These are phyloP conservation scores for Nephrotoma flavescens DNA, from an alignment of 2,888 invertebrate species.

Conservation along the genomic window DNA sequence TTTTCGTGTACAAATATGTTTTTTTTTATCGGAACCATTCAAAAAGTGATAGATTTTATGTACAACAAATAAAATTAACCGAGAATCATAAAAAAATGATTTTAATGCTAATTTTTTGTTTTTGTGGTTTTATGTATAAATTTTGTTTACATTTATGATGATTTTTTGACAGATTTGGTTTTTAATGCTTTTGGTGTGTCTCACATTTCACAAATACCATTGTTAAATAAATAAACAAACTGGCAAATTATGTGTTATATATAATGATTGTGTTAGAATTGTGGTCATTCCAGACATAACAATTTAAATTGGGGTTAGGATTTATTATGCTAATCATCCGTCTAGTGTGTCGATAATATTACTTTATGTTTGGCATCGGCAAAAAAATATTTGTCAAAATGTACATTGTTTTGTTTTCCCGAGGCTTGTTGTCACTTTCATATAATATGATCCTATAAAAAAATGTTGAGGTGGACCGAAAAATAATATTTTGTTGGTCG, in stretches of 20 bases:
- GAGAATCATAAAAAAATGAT: not conserved
- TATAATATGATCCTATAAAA: too few species aligned
- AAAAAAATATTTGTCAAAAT: not conserved
- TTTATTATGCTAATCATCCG: not conserved
- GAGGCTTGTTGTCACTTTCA: too few species aligned
- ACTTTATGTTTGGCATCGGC: too few species aligned
- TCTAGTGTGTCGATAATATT: not conserved
- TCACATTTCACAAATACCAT: not conserved
- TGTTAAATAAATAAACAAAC: not conserved
- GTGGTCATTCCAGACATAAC: not conserved
- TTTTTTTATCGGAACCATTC: not conserved
- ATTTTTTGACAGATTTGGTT: not conserved
- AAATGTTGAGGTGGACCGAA: too few species aligned
- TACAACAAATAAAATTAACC: not conserved
- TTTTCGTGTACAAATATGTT: not conserved
- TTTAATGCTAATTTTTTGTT: not conserved
- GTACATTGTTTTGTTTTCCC: too few species aligned
- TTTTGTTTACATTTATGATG: not conserved
- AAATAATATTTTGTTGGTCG: too few species aligned
- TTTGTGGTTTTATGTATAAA: not conserved
- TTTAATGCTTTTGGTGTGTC: not conserved
- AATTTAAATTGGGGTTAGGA: not conserved
- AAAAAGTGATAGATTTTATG: not conserved
- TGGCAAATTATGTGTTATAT: not conserved
- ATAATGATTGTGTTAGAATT: not conserved